These are phyloP conservation scores for Acanthosepion pharaonis DNA, from an alignment of 2,888 invertebrate species.

Conservation along the genomic window DNA sequence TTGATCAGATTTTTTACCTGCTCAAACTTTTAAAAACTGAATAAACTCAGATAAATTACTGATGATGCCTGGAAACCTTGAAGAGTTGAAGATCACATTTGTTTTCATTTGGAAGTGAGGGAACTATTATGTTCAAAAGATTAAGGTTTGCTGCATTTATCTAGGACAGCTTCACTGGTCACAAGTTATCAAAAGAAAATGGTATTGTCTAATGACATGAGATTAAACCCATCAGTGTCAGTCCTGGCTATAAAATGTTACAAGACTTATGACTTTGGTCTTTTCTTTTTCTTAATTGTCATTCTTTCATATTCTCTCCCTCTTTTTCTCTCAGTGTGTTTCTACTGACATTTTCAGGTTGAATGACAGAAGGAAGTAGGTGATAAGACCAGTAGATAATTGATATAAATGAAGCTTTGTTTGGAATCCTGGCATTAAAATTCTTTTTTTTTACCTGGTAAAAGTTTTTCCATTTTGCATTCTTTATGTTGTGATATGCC, in stretches of 20 bases:
- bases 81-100: not conserved
- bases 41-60: too few relatives aligned
- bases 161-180: not conserved
- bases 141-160: not conserved
- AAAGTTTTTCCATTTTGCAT: not conserved
- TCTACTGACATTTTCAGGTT: not conserved
- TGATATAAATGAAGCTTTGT: not conserved
- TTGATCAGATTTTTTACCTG: too few relatives aligned
- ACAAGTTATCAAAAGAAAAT: not conserved
- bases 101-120: not conserved
- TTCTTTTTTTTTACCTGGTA: not conserved
- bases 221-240: not conserved
- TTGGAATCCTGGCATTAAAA: not conserved
- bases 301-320: not conserved
- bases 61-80: too few relatives aligned
- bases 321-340: not conserved
- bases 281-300: not conserved
- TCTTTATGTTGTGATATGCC: too few relatives aligned
- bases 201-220: not conserved
- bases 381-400: slow-evolving; percentile 9
- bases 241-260: not conserved
- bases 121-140: not conserved
- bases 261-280: not conserved
- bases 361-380: not conserved
- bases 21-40: too few relatives aligned